These are phyloP conservation scores for Laothoe populi DNA, from an alignment of 2,888 invertebrate species.

Conservation along the genomic window DNA sequence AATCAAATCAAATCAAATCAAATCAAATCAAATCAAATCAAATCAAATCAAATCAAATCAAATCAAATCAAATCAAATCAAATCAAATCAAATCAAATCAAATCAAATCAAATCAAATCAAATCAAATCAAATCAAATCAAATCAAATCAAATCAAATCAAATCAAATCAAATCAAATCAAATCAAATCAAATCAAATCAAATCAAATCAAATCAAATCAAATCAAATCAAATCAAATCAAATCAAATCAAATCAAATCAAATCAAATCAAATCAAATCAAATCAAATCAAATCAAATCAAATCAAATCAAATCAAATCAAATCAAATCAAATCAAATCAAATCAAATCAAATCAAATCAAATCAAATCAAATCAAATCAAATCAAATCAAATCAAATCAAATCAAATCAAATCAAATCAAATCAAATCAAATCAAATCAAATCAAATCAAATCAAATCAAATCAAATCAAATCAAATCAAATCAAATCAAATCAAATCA, in stretches of 20 bases:
- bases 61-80: too few relatives aligned
- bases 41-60: too few relatives aligned
- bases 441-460: constrained; percentile 10
- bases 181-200: constrained; percentile 10
- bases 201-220: constrained; percentile 10
- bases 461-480: constrained; percentile 10
- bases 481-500: constrained; percentile 10
- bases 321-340: constrained; percentile 8
- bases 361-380: constrained; percentile 10
- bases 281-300: constrained; percentile 10
- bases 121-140: too few relatives aligned
- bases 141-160: too few relatives aligned
- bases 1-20: too few relatives aligned
- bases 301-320: constrained; percentile 10
- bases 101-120: too few relatives aligned
- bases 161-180: neutral
- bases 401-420: constrained; percentile 10
- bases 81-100: too few relatives aligned
- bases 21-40: too few relatives aligned
- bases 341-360: constrained; percentile 8
- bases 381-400: constrained; percentile 10
- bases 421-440: constrained; percentile 8
- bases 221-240: constrained; percentile 10
- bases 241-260: constrained; percentile 10
- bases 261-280: constrained; percentile 8